Evolutionary conservation across 2,113 vertebrate genomes (phyloP), one percentile per base, ranked within the genome.

Genomic region (Loxodonta africana): DNA sequence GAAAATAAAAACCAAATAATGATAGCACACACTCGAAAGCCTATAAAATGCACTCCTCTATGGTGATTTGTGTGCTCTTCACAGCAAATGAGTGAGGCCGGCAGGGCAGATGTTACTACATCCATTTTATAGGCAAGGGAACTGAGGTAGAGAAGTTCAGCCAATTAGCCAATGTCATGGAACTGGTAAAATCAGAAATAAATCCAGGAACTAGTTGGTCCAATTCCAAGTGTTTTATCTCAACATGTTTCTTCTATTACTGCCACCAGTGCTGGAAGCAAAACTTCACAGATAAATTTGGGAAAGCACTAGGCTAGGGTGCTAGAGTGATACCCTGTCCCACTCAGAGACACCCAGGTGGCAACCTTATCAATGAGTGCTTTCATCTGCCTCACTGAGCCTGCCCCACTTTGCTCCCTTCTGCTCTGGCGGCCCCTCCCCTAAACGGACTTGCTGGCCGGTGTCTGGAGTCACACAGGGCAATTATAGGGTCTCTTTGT

Each of bases 161-260:
- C 60, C 53, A 28, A 44, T 73, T 44, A 90, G 46, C 65, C 53
- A 89, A 88, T 4, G 8, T 48, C 67, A 65, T 8, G 18, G 17
- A 91, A 78, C 10, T 18, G 28, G 28, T 26, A n/a, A 92, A 85
- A 60, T 90, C 77, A 82, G 69, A 93, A 51, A 57, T 83, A 89
- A 80, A 83, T 82, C 63, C 83, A 83, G 37, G 15, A 90, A 23
- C n/a, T 37, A 67, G 3, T 9, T 57, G n/a, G 48, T 74, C 48
- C 51, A 37, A 93, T 33, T 46, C 65, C 30, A 76, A 74, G 6
- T 78, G 37, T 87, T 85, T 78, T 46, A 82, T n/a, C 65, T 67
- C 73, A 41, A 41, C 46, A 26, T 0, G 5, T 53, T 30, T 9
- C 15, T 81, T 80, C 84, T 85, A 60, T 83, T 65, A 65, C 1